phyloP scores from a whole-genome alignment of 1,140 invertebrate species.

The Philopotamus ludificatus region DNA sequence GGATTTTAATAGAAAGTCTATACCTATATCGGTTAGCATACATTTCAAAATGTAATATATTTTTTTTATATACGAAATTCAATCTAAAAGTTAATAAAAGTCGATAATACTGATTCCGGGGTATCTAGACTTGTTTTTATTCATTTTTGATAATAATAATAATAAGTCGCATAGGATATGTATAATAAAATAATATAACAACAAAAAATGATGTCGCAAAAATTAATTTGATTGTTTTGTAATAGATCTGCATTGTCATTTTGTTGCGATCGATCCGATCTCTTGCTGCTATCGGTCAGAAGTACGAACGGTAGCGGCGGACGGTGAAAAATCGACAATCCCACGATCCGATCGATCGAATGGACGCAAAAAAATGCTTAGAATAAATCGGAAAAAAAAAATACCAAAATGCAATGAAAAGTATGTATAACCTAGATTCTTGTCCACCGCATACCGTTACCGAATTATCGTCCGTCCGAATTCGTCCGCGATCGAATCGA shows the following conservation, averaged over 20 bases:
- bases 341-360: neutral
- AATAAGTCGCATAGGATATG: too few relatives aligned
- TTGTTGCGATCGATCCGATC: neutral
- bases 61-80: too few relatives aligned
- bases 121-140: too few relatives aligned
- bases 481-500: slow-evolving; percentile 31
- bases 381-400: slow-evolving; percentile 10
- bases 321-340: slow-evolving; percentile 9
- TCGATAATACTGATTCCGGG: too few relatives aligned
- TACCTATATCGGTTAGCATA: too few relatives aligned
- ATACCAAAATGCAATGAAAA: neutral
- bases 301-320: neutral
- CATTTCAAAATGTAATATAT: too few relatives aligned
- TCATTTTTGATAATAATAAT: too few relatives aligned
- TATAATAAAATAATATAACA: too few relatives aligned
- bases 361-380: neutral
- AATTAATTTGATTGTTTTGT: too few relatives aligned
- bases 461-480: slow-evolving; percentile 30
- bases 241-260: slow-evolving; percentile 5
- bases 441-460: slow-evolving; percentile 37
- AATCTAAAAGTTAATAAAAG: too few relatives aligned
- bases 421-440: slow-evolving; percentile 28
- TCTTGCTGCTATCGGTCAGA: neutral
- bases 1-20: too few relatives aligned
- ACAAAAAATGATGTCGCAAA: too few relatives aligned